Percentiles rank a stretch among this genome's conserved stretches.
Evolutionary conservation across 1,140 invertebrate species (phyloP).

Genomic region (Eciton burchellii): DNA sequence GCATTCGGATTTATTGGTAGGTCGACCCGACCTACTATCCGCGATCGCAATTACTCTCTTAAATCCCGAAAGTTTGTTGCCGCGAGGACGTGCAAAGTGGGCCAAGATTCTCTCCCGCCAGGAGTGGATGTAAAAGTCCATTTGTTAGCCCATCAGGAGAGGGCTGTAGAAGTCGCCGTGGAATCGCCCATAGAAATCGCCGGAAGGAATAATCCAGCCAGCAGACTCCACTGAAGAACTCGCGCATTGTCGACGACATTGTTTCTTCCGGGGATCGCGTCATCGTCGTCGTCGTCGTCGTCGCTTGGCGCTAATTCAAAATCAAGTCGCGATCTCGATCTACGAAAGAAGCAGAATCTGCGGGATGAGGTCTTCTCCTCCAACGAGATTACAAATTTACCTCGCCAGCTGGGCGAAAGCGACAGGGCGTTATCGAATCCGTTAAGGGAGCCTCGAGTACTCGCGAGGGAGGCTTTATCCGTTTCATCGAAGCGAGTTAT

Average conservation of each 20-base stretch:
- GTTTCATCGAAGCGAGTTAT: slow-evolving; percentile 27
- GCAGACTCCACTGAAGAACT: no score
- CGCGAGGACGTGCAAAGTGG: background rate
- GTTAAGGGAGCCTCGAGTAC: slow-evolving; percentile 30
- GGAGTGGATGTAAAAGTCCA: background rate
- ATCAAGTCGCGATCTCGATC: no score
- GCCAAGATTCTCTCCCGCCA: background rate
- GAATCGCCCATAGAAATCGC: no score
- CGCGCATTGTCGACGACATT: no score
- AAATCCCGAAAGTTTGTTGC: slow-evolving; percentile 23
- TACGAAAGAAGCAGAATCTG: no score
- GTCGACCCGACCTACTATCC: background rate
- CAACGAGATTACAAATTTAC: background rate
- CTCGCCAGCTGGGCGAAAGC: background rate
- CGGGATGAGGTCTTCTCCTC: background rate
- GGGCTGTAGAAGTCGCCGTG: background rate
- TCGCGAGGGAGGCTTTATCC: slow-evolving; percentile 35
- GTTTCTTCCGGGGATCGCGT: no score
- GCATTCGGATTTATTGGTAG: slow-evolving; percentile 31
- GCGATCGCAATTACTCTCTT: slow-evolving; percentile 21
- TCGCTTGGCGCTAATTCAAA: no score
- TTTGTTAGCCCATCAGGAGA: background rate
- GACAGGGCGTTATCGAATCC: slow-evolving; percentile 35
- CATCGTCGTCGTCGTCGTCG: no score
- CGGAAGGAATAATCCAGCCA: no score